Conservation (phyloP, 2,113 vertebrate genomes). For the Lampris incognitus region DNA sequence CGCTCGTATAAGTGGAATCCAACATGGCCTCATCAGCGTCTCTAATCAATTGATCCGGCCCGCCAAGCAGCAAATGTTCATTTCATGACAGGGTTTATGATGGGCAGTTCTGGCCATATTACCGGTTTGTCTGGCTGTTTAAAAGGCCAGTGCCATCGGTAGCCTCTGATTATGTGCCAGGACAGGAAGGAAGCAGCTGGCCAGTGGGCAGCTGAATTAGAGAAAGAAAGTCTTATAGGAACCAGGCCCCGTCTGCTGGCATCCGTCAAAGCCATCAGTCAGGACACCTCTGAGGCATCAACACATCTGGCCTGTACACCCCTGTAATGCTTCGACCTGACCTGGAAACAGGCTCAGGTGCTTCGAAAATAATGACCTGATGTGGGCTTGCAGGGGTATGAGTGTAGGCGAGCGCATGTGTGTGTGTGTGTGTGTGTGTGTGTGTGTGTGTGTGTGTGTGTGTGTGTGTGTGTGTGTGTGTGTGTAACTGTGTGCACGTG, state of each 20-base stretch:
- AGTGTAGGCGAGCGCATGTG: background rate
- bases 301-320: conserved; percentile 5
- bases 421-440: background rate
- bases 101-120: conserved; percentile 16
- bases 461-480: conserved; percentile 4
- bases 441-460: conserved; percentile 10
- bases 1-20: background rate
- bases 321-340: conserved; percentile 32
- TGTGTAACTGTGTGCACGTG: background rate
- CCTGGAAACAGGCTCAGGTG: conserved; percentile 55
- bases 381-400: background rate
- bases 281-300: conserved; percentile 25
- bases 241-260: conserved; percentile 27
- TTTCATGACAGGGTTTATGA: background rate
- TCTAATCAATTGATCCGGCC: conserved; percentile 5
- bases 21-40: background rate
- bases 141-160: conserved; percentile 29
- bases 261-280: conserved; percentile 36
- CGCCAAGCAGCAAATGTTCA: conserved; percentile 30
- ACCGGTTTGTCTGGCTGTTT: conserved; percentile 21
- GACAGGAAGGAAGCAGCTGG: conserved; percentile 69
- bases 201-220: conserved; percentile 40
- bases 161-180: conserved; percentile 35
- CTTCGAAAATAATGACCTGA: conserved; percentile 20
- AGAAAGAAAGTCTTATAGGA: conserved; percentile 18